phyloP scores from a whole-genome alignment of 2,113 vertebrate genomes.

The Brachionichthys hirsutus region DNA sequence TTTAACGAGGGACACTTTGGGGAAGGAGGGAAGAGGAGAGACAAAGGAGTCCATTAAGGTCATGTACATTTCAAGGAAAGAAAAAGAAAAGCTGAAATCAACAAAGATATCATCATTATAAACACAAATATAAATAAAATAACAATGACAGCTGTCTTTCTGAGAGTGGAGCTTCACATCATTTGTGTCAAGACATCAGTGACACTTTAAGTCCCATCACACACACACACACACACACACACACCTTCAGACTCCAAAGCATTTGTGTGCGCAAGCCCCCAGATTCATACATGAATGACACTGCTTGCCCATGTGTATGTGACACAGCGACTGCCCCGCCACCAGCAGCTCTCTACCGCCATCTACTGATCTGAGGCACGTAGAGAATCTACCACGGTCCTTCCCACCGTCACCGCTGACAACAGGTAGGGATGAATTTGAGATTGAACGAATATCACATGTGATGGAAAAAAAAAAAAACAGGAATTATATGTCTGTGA shows the following conservation, averaged over 20 bases:
- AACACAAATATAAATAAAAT: too few species aligned
- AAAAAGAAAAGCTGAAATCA: background rate
- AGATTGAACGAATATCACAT: background rate
- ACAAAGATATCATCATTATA: too few species aligned
- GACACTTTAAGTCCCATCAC: too few species aligned
- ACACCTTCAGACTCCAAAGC: background rate
- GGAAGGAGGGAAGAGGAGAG: slow-evolving; percentile 8
- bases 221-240: background rate
- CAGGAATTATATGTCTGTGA: background rate
- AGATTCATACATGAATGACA: slow-evolving; percentile 13
- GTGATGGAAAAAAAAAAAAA: too few species aligned
- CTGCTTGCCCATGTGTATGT: background rate
- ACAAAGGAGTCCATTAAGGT: slow-evolving; percentile 18
- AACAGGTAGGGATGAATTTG: background rate
- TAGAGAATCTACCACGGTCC: background rate
- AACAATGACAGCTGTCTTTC: too few species aligned
- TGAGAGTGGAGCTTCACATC: too few species aligned
- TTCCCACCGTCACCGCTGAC: background rate
- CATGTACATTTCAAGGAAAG: slow-evolving; percentile 7
- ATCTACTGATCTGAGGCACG: slow-evolving; percentile 52
- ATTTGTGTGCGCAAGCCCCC: background rate
- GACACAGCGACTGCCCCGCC: background rate
- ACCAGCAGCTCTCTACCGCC: slow-evolving; percentile 56
- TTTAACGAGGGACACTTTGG: slow-evolving; percentile 15
- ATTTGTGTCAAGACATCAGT: too few species aligned